These are phyloP conservation scores for Margarornis squamiger DNA, from an alignment of 2,797 vertebrate species.

Conservation along the genomic window DNA sequence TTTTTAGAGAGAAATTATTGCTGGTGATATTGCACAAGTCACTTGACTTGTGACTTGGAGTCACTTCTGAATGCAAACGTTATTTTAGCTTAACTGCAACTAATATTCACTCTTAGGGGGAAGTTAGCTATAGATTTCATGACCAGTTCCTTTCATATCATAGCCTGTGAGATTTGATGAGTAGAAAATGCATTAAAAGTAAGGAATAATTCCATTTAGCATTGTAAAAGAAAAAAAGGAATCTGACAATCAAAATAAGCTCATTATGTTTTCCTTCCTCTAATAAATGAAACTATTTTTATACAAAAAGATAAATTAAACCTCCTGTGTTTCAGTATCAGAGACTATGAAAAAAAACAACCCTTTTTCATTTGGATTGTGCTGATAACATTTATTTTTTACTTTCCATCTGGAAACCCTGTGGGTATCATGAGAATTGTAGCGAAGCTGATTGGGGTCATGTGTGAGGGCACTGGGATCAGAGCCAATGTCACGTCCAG, in stretches of 20 bases:
- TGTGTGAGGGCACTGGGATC: constrained; percentile 69
- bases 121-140: not conserved
- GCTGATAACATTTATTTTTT: constrained; percentile 53
- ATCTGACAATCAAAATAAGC: not conserved
- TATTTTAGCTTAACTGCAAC: not conserved
- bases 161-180: not conserved
- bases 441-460: constrained; percentile 71
- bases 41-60: not conserved
- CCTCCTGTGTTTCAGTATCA: not conserved
- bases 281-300: not conserved
- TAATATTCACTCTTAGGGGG: not conserved
- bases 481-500: constrained; percentile 70
- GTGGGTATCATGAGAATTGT: constrained; percentile 68
- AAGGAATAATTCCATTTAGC: not conserved
- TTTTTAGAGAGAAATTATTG: not conserved
- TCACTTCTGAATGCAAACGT: not conserved
- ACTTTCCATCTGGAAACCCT: constrained; percentile 60
- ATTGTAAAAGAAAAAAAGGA: not conserved
- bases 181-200: not conserved
- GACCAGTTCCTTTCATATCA: not conserved
- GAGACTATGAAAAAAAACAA: not conserved
- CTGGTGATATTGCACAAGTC: not conserved
- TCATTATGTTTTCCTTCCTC: not conserved
- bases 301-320: constrained; percentile 21
- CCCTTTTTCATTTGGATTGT: constrained; percentile 21